A percentile compares a stretch with the other conserved stretches of the same genome.
Conservation (phyloP, 2,113 vertebrate genomes). For the Rhea americana region DNA sequence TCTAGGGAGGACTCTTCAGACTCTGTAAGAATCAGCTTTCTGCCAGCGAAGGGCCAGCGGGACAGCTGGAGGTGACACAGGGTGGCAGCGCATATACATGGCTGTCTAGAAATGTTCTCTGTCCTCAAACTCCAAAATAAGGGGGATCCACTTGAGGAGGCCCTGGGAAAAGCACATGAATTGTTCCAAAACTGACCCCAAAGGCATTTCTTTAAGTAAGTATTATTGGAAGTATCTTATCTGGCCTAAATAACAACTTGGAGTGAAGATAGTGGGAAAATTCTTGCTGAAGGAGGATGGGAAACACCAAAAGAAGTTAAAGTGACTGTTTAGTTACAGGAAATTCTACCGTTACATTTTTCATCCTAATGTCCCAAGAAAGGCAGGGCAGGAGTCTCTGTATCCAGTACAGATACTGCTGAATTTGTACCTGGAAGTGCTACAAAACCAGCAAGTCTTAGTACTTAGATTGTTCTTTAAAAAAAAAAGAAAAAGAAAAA, state of each 20-base stretch:
- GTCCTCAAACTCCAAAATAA: neutral
- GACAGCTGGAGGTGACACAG: fast-evolving
- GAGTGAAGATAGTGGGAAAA: neutral
- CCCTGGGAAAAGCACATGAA: neutral
- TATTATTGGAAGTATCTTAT: neutral
- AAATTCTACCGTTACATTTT: neutral
- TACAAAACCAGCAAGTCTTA: neutral
- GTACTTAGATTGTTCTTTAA: neutral
- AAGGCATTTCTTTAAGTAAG: neutral
- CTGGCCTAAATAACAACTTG: neutral
- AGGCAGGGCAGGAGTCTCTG: neutral
- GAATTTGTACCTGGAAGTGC: neutral
- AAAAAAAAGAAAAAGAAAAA: neutral
- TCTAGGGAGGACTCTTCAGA: neutral
- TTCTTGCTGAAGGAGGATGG: neutral
- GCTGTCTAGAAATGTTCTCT: neutral
- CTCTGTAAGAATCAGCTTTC: neutral
- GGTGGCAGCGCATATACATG: neutral
- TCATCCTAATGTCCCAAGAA: neutral
- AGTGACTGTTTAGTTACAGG: neutral
- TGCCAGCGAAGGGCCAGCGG: neutral
- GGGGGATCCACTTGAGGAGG: neutral
- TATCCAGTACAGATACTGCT: neutral
- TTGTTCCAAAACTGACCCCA: neutral
- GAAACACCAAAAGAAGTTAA: neutral